Evolutionary conservation across 2,888 invertebrate species (phyloP).

Genomic region (Muschampia staudingeri): DNA sequence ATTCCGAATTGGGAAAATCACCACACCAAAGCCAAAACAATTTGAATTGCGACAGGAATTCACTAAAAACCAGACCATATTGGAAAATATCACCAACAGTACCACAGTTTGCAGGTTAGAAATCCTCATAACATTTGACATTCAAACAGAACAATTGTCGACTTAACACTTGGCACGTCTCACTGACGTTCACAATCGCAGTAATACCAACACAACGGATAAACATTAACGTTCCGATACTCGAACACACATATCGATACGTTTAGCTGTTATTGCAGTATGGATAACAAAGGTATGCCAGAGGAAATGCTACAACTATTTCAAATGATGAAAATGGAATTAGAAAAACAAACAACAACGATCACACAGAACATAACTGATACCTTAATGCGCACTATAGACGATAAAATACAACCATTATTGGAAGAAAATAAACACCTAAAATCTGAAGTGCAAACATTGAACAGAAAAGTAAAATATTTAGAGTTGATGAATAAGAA

Average conservation of each 20-base stretch:
- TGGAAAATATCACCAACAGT: too few species aligned
- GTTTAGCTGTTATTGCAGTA: not conserved
- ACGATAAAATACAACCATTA: not conserved
- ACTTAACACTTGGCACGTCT: too few species aligned
- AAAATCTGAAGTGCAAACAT: not conserved
- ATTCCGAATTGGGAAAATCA: not conserved
- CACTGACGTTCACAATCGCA: too few species aligned
- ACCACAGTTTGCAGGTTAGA: too few species aligned
- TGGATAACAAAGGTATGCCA: not conserved
- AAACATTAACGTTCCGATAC: not conserved
- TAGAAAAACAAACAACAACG: not conserved
- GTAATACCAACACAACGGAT: too few species aligned
- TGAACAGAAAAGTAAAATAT: not conserved
- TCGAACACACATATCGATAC: not conserved
- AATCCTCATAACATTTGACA: too few species aligned
- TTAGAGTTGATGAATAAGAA: not conserved
- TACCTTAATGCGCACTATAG: not conserved
- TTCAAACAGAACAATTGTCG: too few species aligned
- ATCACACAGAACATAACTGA: not conserved
- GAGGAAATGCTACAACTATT: not conserved
- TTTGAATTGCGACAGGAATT: not conserved
- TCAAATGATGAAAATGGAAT: not conserved
- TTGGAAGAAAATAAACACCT: not conserved
- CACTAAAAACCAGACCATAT: not conserved
- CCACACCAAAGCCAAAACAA: not conserved